A percentile compares a stretch with the other conserved stretches of the same genome.
Conservation (phyloP, 2,797 vertebrate genomes). For the Phalloptychus januarius region DNA sequence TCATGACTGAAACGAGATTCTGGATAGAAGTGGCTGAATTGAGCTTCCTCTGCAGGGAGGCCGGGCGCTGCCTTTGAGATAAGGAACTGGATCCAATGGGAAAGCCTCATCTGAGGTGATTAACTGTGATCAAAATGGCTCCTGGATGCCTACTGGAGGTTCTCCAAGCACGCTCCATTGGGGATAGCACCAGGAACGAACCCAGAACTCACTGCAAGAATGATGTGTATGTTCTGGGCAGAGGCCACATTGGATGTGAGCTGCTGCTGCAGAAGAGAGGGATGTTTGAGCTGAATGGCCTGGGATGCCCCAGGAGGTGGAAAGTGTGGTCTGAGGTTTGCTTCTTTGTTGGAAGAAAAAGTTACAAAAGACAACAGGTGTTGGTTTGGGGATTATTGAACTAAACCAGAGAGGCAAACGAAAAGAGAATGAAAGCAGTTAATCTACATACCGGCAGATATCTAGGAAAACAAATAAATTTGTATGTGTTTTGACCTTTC, state of each 20-base stretch:
- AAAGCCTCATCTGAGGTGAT: background rate
- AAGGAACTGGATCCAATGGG: background rate
- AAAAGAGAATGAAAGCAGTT: too few relatives aligned
- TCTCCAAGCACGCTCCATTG: background rate
- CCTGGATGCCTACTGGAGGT: background rate
- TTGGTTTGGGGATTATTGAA: too few relatives aligned
- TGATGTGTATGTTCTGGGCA: background rate
- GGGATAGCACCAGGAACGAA: background rate
- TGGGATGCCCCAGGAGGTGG: background rate
- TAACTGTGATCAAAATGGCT: background rate
- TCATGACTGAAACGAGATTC: background rate
- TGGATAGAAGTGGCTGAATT: background rate
- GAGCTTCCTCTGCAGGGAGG: background rate
- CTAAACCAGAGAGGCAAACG: too few relatives aligned
- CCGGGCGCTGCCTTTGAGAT: background rate
- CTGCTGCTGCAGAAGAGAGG: background rate
- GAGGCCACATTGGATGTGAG: background rate
- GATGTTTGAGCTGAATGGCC: background rate
- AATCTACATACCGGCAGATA: too few relatives aligned
- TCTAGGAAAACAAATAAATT: too few relatives aligned
- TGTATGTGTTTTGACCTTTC: too few relatives aligned
- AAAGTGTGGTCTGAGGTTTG: background rate
- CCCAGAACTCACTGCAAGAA: background rate
- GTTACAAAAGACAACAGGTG: too few relatives aligned
- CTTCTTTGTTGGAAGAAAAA: background rate